Conservation (phyloP, 1,140 invertebrate species). For the Drosophila parvula region DNA sequence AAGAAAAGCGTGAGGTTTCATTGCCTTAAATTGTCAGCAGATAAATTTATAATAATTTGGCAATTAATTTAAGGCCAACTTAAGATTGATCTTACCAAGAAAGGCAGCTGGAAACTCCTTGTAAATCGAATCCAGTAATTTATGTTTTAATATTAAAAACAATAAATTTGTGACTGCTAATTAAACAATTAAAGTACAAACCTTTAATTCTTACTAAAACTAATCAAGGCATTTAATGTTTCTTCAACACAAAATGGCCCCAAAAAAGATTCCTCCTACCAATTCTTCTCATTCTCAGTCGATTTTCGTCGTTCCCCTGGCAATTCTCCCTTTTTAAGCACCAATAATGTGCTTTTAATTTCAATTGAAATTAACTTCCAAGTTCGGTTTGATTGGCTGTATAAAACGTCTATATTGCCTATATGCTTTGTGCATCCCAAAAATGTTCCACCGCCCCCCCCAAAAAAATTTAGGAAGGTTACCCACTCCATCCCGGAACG, state of each 20-base stretch:
- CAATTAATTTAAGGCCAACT: background rate
- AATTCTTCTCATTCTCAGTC: background rate
- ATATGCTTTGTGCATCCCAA: conserved; percentile 35
- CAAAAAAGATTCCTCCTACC: background rate
- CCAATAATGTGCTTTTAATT: conserved; percentile 57
- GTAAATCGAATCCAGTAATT: too few relatives aligned
- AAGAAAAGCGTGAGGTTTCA: background rate
- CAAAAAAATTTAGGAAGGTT: background rate
- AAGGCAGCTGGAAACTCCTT: background rate
- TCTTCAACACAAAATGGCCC: background rate
- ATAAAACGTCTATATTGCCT: conserved; percentile 40
- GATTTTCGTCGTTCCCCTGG: background rate
- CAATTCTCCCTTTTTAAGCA: background rate
- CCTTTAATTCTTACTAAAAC: background rate
- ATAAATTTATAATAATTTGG: too few relatives aligned
- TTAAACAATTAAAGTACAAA: conserved; percentile 1
- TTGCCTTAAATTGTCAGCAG: too few relatives aligned
- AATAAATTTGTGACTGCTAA: background rate
- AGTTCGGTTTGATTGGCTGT: conserved; percentile 48
- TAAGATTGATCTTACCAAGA: too few relatives aligned
- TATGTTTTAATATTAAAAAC: background rate
- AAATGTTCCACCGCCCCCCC: too few relatives aligned
- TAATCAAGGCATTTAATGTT: background rate
- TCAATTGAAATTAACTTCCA: conserved; percentile 51
- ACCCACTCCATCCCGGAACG: background rate